phyloP scores from a whole-genome alignment of 2,113 vertebrate species.

The Spheniscus mendiculus region DNA sequence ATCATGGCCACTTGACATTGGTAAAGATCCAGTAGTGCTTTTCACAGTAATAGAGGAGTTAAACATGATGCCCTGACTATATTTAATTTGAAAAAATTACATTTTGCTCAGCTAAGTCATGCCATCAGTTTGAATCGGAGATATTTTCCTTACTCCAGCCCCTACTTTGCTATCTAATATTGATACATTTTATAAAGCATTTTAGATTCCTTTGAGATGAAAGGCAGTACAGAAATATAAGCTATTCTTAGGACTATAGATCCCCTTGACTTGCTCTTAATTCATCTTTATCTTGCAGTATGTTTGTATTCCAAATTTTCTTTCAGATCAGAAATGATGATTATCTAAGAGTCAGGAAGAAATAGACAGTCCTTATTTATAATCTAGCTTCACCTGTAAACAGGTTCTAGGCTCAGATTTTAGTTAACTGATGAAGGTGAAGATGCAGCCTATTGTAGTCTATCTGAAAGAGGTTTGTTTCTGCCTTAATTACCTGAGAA shows the following conservation, averaged over 20 bases:
- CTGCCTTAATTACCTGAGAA: background rate
- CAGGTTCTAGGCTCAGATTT: background rate
- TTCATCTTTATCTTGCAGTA: background rate
- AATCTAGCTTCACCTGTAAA: background rate
- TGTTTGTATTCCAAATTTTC: background rate
- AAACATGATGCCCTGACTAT: background rate
- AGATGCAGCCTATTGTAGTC: background rate
- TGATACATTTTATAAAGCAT: background rate
- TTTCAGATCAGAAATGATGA: background rate
- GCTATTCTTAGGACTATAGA: background rate
- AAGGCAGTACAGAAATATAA: background rate
- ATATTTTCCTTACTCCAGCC: background rate
- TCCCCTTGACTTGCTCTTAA: background rate
- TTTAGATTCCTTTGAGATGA: slow-evolving; percentile 9
- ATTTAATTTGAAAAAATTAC: background rate
- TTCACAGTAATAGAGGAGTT: background rate
- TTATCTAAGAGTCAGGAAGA: background rate
- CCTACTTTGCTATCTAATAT: background rate
- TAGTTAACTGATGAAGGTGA: background rate
- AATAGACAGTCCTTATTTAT: background rate
- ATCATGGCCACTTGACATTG: background rate
- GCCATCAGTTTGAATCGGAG: background rate
- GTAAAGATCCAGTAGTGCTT: background rate
- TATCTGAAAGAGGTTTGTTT: background rate
- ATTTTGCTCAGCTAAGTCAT: background rate